Evolutionary conservation across 1,140 invertebrate genomes (phyloP).

Genomic region (Magallana angulata): DNA sequence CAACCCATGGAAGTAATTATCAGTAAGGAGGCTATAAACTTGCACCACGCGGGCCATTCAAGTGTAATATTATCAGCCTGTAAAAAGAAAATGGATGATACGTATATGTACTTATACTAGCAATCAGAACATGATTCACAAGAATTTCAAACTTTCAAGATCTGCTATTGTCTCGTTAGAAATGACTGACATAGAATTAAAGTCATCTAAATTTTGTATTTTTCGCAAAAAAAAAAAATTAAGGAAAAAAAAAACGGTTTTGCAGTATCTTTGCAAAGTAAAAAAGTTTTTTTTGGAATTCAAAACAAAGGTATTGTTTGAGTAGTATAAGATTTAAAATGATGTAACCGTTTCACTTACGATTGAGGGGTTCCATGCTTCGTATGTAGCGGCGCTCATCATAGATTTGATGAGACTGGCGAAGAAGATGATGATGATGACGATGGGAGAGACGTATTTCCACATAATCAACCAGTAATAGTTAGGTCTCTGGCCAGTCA

Average conservation of each 20-base stretch:
- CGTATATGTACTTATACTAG: too few species aligned
- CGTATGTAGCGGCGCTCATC: constrained; percentile 60
- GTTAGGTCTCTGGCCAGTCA: constrained; percentile 69
- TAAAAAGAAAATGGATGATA: constrained; percentile 29
- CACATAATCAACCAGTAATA: constrained; percentile 87
- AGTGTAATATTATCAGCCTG: constrained; percentile 52
- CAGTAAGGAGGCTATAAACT: constrained; percentile 58
- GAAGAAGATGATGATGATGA: constrained; percentile 82
- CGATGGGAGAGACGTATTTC: constrained; percentile 88
- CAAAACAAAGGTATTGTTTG: too few species aligned
- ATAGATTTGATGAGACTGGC: constrained; percentile 65
- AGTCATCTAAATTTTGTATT: too few species aligned
- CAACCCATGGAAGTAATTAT: constrained; percentile 56
- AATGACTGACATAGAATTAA: too few species aligned
- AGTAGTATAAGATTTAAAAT: too few species aligned
- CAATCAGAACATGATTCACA: too few species aligned
- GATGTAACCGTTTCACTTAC: constrained; percentile 51
- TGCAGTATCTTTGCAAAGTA: too few species aligned
- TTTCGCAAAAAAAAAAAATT: too few species aligned
- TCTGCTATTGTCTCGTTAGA: too few species aligned
- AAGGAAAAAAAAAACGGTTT: too few species aligned
- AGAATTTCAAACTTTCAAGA: too few species aligned
- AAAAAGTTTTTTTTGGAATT: too few species aligned
- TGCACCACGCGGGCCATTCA: constrained; percentile 57
- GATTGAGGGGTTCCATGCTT: constrained; percentile 63